Evolutionary conservation across 2,797 vertebrate genomes (phyloP).

Genomic region (Cryptoblepharus egeriae): DNA sequence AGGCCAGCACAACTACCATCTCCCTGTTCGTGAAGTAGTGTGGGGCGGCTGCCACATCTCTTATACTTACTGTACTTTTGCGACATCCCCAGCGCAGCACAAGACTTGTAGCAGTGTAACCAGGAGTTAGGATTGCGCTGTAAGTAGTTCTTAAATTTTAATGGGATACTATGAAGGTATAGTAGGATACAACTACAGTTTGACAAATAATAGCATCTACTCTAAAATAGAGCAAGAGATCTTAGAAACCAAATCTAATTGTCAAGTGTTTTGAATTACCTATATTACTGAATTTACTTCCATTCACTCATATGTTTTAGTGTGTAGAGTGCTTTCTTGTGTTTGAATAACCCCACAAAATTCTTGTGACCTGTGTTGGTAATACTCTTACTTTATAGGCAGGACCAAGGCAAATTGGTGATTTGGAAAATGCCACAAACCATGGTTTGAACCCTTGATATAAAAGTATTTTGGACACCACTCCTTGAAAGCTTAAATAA

Average conservation of each 20-base stretch:
- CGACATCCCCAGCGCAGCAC: too few relatives aligned
- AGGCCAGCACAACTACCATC: too few relatives aligned
- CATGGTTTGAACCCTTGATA: too few relatives aligned
- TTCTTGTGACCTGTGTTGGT: not conserved
- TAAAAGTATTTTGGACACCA: not conserved
- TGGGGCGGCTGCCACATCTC: too few relatives aligned
- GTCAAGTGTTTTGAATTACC: not conserved
- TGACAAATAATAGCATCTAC: not conserved
- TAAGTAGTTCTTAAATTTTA: not conserved
- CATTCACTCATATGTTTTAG: not conserved
- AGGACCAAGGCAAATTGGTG: not conserved
- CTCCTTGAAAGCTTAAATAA: not conserved
- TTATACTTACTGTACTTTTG: too few relatives aligned
- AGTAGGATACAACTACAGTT: not conserved
- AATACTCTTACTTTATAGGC: not conserved
- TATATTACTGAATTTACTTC: not conserved
- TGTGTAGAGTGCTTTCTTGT: not conserved
- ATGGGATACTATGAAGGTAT: not conserved
- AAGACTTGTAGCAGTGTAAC: too few relatives aligned
- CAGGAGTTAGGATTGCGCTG: too few relatives aligned
- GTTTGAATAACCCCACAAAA: not conserved
- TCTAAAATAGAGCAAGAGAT: not conserved
- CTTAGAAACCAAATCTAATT: not conserved
- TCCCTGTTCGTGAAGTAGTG: too few relatives aligned
- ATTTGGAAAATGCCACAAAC: not conserved